phyloP scores from a whole-genome alignment of 2,113 vertebrate species.

The Eudyptes chrysolophus region DNA sequence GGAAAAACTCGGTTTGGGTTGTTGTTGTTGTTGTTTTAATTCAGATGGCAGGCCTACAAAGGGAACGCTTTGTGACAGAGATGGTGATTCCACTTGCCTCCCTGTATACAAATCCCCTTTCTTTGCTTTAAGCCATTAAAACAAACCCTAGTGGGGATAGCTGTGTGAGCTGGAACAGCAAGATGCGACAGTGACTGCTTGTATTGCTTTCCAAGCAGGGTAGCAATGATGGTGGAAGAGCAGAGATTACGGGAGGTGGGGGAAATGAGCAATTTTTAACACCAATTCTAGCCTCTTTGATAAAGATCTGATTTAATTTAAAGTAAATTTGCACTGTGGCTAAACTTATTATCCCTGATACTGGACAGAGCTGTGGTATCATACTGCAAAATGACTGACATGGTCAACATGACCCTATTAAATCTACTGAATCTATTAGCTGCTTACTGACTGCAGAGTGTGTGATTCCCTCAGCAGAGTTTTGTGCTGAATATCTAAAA shows the following conservation, averaged over 20 bases:
- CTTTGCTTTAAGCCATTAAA: background rate
- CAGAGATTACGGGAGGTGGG: background rate
- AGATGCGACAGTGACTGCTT: background rate
- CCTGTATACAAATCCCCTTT: background rate
- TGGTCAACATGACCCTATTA: background rate
- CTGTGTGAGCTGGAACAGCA: background rate
- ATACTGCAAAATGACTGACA: background rate
- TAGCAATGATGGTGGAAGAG: background rate
- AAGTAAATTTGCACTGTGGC: background rate
- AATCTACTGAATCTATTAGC: background rate
- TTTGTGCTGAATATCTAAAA: background rate
- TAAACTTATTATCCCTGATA: background rate
- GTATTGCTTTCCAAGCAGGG: background rate
- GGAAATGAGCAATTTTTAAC: background rate
- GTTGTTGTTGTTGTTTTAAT: background rate
- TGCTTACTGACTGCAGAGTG: background rate
- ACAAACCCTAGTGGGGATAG: background rate
- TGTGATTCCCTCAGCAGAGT: background rate
- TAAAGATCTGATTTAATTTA: conserved; percentile 5
- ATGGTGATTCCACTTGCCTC: background rate
- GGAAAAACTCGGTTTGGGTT: background rate
- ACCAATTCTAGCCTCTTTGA: background rate
- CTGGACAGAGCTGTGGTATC: background rate
- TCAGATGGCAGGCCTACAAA: background rate
- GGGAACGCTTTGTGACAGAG: background rate